Base-by-base conservation (phyloP, 2,888 invertebrate genomes). In the Yponomeuta cagnagella region DNA sequence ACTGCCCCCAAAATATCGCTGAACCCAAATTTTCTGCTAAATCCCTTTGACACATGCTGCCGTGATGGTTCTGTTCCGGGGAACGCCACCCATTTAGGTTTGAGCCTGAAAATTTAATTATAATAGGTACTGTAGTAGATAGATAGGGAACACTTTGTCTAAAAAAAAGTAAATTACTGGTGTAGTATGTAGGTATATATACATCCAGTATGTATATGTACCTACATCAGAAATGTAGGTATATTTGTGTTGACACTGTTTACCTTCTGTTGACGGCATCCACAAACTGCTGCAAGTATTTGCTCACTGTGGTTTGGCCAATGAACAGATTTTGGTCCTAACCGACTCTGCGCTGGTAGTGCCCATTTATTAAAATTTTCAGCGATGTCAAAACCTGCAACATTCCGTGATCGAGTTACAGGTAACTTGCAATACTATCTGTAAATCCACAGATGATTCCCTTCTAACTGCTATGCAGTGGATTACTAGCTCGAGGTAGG, bases 301-400 rank as follows among this genome's bases (percentile, higher is more conserved):
- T 23, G 23, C 23, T 23, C 23, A 68, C 52, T 69, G 71, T 71
- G n/a, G 71, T 71, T 31, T 71, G 71, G 48, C 37, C 71, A 8
- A 71, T 69, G 31, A 37, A 63, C 6, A 71, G 6, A 10, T 23
- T 64, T 52, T 69, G 71, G 65, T 69, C 64, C 69, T 71, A 69
- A n/a, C 71, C 70, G 6, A 63, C 63, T 8, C 69, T 64, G 12
- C 71, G 31, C 43, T 71, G 71, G 65, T 71, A 71, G 31, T 48
- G 68, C 2, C 71, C 71, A 64, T 69, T 69, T n/a, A 43, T 69
- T 43, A 64, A 12, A 2, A 71, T 12, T 8, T 64, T 31, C 3
- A 71, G 31, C 6, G 48, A 71, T 64, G 69, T 48, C n/a, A 69
- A 64, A 10, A 69, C 66, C 69, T 71, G n/a, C 8, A n/a, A 64